Conservation (phyloP, 2,113 vertebrate species). For the Actinemys pallida region DNA sequence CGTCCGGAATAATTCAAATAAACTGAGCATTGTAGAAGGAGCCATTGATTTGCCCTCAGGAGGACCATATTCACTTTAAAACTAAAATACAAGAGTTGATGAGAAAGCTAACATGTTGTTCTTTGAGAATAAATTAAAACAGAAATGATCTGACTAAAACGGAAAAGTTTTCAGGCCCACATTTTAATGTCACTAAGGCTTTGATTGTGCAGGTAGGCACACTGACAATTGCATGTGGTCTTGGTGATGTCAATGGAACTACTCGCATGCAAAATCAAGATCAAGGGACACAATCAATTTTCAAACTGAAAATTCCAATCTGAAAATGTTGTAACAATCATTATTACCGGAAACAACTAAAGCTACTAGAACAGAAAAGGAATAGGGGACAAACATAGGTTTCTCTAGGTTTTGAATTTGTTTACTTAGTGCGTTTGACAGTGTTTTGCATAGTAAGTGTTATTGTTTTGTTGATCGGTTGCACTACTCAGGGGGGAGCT, state of each 20-base stretch:
- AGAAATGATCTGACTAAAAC: background rate
- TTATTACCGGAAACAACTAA: background rate
- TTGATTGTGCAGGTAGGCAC: background rate
- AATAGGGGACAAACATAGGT: background rate
- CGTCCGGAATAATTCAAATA: fast-evolving
- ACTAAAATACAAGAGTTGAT: background rate
- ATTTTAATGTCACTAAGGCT: background rate
- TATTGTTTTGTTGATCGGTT: background rate
- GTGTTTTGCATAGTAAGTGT: conserved; percentile 2
- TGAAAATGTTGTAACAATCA: background rate
- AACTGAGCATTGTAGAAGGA: fast-evolving
- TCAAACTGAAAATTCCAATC: fast-evolving
- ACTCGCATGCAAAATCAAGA: background rate
- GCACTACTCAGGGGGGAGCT: background rate
- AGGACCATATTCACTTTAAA: background rate
- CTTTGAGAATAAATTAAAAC: background rate
- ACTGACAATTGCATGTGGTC: background rate
- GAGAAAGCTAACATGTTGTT: background rate
- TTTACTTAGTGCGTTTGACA: background rate
- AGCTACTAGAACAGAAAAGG: background rate
- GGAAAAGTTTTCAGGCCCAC: background rate
- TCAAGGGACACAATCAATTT: background rate
- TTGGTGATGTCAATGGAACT: background rate
- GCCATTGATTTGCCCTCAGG: fast-evolving
- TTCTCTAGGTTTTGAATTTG: background rate